Percentiles rank a stretch among this genome's conserved stretches.
Evolutionary conservation across 2,113 vertebrate species (phyloP).

Genomic region (Orthonyx spaldingii): DNA sequence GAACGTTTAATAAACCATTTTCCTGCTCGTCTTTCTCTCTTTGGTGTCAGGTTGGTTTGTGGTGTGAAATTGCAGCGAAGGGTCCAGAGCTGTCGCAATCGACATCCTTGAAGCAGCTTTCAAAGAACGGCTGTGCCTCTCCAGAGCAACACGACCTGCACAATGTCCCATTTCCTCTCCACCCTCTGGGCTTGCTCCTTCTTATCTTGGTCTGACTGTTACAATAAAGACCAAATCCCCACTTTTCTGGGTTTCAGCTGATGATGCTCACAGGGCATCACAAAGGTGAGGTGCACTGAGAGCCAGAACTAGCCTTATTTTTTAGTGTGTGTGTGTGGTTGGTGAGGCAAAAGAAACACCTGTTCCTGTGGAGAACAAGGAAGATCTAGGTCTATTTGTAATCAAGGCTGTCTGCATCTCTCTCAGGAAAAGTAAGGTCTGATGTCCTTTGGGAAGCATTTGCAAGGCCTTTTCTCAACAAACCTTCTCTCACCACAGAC

Average conservation of each 20-base stretch:
- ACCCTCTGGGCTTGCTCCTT: not conserved
- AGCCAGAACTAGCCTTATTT: not conserved
- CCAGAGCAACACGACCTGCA: not conserved
- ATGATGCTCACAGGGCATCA: not conserved
- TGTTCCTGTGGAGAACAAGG: not conserved
- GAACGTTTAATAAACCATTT: not conserved
- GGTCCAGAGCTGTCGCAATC: not conserved
- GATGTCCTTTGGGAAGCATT: conserved; percentile 46
- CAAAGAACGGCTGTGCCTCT: not conserved
- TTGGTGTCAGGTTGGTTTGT: not conserved
- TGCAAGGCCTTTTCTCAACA: conserved; percentile 53
- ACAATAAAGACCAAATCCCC: not conserved
- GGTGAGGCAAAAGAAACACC: not conserved
- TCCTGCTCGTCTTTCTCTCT: not conserved
- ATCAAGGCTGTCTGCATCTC: not conserved
- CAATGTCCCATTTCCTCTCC: not conserved
- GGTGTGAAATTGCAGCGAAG: not conserved
- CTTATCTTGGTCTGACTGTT: not conserved
- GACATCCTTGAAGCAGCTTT: not conserved
- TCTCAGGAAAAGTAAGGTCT: conserved; percentile 41
- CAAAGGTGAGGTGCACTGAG: not conserved
- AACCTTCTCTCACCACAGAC: conserved; percentile 50
- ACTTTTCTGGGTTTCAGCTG: not conserved
- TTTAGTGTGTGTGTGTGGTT: not conserved
- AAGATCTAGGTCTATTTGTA: not conserved